phyloP scores from a whole-genome alignment of 2,888 invertebrate genomes.

The Clistopyga incitator region DNA sequence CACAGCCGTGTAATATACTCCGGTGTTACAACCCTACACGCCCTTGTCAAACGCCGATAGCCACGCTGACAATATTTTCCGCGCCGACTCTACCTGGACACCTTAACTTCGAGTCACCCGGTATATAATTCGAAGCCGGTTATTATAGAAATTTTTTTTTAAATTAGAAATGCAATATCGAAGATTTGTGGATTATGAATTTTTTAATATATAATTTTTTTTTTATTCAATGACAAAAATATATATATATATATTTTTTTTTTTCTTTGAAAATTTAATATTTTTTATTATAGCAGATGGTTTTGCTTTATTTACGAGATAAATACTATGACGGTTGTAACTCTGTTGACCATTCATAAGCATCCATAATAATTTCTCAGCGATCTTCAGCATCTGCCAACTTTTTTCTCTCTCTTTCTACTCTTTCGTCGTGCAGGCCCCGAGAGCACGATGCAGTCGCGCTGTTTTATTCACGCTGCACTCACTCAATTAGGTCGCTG shows the following conservation, averaged over 20 bases:
- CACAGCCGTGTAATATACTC: conserved; percentile 74
- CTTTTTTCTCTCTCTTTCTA: conserved; percentile 7
- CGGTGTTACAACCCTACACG: conserved; percentile 68
- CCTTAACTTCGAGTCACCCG: too few species aligned
- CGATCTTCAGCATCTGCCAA: neutral
- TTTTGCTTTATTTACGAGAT: too few species aligned
- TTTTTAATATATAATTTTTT: too few species aligned
- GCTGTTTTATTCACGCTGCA: conserved; percentile 58
- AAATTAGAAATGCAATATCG: too few species aligned
- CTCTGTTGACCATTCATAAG: neutral
- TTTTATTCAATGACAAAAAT: too few species aligned
- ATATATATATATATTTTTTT: too few species aligned
- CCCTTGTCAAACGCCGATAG: conserved; percentile 65
- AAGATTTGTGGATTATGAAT: too few species aligned
- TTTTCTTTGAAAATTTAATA: too few species aligned
- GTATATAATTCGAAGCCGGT: too few species aligned
- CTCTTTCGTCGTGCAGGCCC: neutral
- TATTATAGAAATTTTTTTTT: too few species aligned
- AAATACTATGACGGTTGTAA: too few species aligned
- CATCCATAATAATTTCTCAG: neutral
- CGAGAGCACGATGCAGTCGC: conserved; percentile 30
- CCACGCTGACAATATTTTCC: conserved; percentile 36
- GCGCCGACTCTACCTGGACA: neutral
- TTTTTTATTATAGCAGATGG: too few species aligned
- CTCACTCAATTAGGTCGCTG: conserved; percentile 61